Conservation (phyloP, 1,140 invertebrate species). For the Hestina assimilis region DNA sequence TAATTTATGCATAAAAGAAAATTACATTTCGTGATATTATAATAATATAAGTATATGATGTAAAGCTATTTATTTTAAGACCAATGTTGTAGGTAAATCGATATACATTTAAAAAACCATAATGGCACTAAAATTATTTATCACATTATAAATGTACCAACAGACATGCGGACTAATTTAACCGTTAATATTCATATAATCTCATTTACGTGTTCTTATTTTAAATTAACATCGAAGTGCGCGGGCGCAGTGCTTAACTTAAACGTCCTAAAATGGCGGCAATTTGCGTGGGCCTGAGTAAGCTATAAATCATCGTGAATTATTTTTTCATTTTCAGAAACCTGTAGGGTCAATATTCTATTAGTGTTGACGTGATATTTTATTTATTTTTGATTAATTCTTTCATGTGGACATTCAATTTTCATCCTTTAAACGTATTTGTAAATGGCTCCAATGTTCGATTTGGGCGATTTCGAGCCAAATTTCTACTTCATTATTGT, state of each 20-base stretch:
- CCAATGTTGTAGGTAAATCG: no score
- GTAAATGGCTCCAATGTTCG: no score
- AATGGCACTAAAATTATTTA: no score
- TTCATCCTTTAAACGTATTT: constrained; percentile 1
- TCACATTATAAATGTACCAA: no score
- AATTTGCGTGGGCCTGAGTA: constrained; percentile 65
- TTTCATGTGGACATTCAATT: background rate
- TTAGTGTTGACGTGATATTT: constrained; percentile 44
- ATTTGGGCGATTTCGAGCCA: no score
- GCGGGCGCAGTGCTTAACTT: constrained; percentile 66
- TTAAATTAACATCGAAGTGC: constrained; percentile 49
- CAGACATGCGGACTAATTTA: background rate
- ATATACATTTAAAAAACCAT: no score
- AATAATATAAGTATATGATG: no score
- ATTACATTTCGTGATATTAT: no score
- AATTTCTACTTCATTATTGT: no score
- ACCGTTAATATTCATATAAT: background rate
- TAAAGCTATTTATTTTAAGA: no score
- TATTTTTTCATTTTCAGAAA: constrained; percentile 62
- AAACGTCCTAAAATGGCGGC: constrained; percentile 64
- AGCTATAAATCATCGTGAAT: constrained; percentile 74
- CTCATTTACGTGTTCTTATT: constrained; percentile 34
- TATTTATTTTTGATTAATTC: constrained; percentile 39
- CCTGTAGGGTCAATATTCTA: constrained; percentile 58
- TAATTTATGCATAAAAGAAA: no score